Base-by-base conservation (phyloP, 2,888 invertebrate genomes). In the Philaethria dido region DNA sequence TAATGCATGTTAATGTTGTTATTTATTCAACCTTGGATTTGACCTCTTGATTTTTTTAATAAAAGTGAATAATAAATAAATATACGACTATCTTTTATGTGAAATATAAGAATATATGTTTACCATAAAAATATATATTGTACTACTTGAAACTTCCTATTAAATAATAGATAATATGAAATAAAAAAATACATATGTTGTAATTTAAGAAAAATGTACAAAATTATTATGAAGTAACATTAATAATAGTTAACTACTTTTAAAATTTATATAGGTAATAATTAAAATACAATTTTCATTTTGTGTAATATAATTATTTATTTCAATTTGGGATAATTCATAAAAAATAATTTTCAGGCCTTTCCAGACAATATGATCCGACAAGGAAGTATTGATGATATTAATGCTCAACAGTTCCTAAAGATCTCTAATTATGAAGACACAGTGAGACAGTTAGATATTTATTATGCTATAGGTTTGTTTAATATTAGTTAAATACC, bases 381-480 rank as follows among this genome's bases (percentile, higher is more conserved):
- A 16, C 95, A 95, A 82, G 94, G 94, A 59, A 95, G 95, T 78
- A 91, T 96, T 74, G 96, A 97, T 78, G 97, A 97, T 74, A 94
- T 96, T 68, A 95, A 96, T 86, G 92, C 96, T 57, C 97, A 97
- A 79, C 96, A 96, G 84, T 96, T 95, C 84, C 85, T 97, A 44
- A 97, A 97, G 90, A 95, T 96, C 62, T 95, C 95, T 11, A 97
- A 97, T 81, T 98, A 98, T 91, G 97, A 98, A 87, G 97, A 98
- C 77, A 97, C 97, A 6, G 97, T 98, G 0, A 94, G 96, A 73
- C 98, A 98, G 83, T 91, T 99, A 69, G 98, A 98, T 88, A 96
- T 97, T 78, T 98, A 98, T 85, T 99, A 99, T 95, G 98, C 97
- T 78, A 96, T 97, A 78, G 97, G 98, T 98, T 92, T 88, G 89